Evolutionary conservation across 1,140 invertebrate genomes (phyloP).

Genomic region (Megalopta genalis): DNA sequence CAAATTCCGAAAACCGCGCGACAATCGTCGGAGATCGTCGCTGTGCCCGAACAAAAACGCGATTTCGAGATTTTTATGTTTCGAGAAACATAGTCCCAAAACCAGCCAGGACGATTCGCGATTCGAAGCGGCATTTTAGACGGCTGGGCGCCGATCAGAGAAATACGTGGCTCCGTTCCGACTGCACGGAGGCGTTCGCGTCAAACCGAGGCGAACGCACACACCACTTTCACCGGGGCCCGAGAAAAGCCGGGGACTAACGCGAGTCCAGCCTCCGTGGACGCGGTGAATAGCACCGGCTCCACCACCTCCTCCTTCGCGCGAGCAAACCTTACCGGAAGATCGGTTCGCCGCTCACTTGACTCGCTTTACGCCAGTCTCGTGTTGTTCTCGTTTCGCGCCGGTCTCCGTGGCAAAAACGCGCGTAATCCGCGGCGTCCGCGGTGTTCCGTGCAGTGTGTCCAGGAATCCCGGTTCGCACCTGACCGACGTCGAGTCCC

Average conservation of each 20-base stretch:
- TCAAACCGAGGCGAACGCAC: neutral
- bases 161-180: too few species aligned
- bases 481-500: neutral
- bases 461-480: neutral
- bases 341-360: conserved; percentile 52
- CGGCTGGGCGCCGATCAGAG: too few species aligned
- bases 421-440: neutral
- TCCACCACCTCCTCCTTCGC: conserved; percentile 43
- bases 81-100: too few species aligned
- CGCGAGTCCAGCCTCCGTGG: conserved; percentile 40
- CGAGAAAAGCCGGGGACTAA: conserved; percentile 42
- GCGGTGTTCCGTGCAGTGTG: neutral
- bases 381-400: conserved; percentile 48
- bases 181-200: conserved; percentile 3
- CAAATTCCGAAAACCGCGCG: too few species aligned
- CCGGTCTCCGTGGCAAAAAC: conserved; percentile 35
- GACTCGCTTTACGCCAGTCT: conserved; percentile 60
- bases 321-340: conserved; percentile 46
- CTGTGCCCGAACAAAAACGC: too few species aligned
- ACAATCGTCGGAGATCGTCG: too few species aligned
- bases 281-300: conserved; percentile 39
- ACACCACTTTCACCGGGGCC: conserved; percentile 56
- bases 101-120: too few species aligned
- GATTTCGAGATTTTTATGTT: too few species aligned
- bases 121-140: too few species aligned